A percentile compares a stretch with the other conserved stretches of the same genome.
Conservation (phyloP, 1,140 invertebrate genomes). For the Delia radicum region DNA sequence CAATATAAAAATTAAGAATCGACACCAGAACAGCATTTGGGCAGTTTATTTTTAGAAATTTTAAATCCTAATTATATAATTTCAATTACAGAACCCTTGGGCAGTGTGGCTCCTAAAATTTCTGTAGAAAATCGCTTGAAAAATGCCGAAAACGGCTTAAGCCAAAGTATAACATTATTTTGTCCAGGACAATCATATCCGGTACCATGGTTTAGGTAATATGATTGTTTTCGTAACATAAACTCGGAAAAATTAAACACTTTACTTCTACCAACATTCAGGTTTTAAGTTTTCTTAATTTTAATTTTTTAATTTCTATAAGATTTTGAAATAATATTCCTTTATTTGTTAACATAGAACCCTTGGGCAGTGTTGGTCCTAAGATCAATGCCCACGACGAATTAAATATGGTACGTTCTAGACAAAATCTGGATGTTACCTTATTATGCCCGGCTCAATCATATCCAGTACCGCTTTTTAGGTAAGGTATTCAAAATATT, state of each 20-base stretch:
- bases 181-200: conserved; percentile 67
- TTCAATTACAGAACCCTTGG: conserved; percentile 64
- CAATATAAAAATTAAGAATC: not conserved
- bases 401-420: conserved; percentile 61
- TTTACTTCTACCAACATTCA: not conserved
- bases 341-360: conserved; percentile 41
- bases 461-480: conserved; percentile 70
- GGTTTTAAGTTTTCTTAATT: not conserved
- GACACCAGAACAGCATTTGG: not conserved
- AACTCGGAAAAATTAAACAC: not conserved
- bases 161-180: conserved; percentile 57
- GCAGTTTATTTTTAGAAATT: not conserved
- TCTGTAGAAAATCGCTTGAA: conserved; percentile 63
- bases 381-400: conserved; percentile 66
- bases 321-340: conserved; percentile 4
- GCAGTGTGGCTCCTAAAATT: conserved; percentile 69
- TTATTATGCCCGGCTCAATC: conserved; percentile 73
- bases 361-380: conserved; percentile 57
- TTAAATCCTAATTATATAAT: not conserved
- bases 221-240: conserved; percentile 55
- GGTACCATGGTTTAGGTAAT: conserved; percentile 61
- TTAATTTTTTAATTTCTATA: not conserved
- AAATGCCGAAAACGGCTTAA: conserved; percentile 51
- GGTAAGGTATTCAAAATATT: conserved; percentile 58
- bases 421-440: conserved; percentile 59